phyloP scores from a whole-genome alignment of 2,797 vertebrate species.

The Sebastes goodei region DNA sequence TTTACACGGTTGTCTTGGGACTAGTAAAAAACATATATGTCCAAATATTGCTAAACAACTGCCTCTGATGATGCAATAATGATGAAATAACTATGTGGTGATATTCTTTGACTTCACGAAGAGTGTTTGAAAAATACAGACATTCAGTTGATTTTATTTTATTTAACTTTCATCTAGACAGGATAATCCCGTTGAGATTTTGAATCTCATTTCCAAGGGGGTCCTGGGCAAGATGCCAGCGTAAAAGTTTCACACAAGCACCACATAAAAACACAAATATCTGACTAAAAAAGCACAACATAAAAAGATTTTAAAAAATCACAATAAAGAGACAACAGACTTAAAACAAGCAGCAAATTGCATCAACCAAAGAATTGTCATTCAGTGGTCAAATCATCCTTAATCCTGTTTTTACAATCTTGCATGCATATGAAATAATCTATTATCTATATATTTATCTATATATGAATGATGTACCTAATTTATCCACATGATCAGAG shows the following conservation, averaged over 20 bases:
- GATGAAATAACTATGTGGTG: neutral
- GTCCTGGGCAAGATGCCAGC: neutral
- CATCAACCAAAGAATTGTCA: neutral
- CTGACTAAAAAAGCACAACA: no score
- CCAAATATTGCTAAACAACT: neutral
- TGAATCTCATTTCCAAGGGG: neutral
- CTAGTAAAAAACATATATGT: neutral
- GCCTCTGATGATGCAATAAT: constrained; percentile 6
- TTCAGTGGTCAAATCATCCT: neutral
- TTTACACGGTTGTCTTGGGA: neutral
- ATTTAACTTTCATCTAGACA: neutral
- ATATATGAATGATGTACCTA: no score
- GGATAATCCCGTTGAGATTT: neutral
- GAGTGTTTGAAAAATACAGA: neutral
- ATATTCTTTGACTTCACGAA: neutral
- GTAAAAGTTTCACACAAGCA: no score
- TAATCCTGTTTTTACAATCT: neutral
- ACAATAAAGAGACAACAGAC: neutral
- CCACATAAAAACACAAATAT: neutral
- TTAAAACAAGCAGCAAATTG: neutral
- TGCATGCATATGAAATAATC: neutral
- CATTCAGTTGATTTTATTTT: neutral
- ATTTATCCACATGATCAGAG: no score
- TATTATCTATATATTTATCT: neutral
- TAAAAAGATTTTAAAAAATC: neutral